Percentiles rank a stretch among this genome's conserved stretches.
Evolutionary conservation across 2,888 invertebrate species (phyloP).

Genomic region (Hemistola chrysoprasaria): DNA sequence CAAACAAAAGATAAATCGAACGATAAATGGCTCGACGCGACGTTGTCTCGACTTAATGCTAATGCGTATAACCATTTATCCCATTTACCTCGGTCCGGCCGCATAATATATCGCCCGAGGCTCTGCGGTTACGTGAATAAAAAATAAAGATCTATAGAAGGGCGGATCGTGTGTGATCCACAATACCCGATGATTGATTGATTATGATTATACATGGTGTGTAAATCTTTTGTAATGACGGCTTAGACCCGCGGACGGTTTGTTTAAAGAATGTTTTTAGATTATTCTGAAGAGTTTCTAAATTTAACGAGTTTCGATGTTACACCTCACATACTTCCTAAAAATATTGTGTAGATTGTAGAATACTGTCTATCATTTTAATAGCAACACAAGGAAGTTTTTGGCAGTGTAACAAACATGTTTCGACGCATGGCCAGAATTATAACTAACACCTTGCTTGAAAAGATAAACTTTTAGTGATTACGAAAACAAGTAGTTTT

Average conservation of each 20-base stretch:
- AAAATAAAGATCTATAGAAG: slow-evolving; percentile 3
- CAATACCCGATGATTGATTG: slow-evolving; percentile 17
- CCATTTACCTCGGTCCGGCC: slow-evolving; percentile 5
- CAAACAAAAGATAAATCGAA: slow-evolving; percentile 8
- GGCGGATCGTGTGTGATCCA: slow-evolving; percentile 15
- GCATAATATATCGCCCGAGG: background rate
- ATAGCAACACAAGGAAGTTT: no score
- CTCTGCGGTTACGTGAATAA: background rate
- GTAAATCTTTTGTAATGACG: slow-evolving; percentile 17
- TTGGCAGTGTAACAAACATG: no score
- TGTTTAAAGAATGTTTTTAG: slow-evolving; percentile 1
- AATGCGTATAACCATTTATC: slow-evolving; percentile 9
- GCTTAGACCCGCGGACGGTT: slow-evolving; percentile 4
- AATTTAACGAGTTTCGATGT: no score
- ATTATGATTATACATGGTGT: slow-evolving; percentile 14
- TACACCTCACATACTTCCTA: no score
- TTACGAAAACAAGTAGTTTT: no score
- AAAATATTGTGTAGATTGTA: no score
- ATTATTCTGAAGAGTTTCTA: no score
- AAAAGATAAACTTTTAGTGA: no score
- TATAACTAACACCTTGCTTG: no score
- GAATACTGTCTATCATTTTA: no score
- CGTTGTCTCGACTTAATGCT: slow-evolving; percentile 8
- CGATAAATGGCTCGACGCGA: slow-evolving; percentile 5
- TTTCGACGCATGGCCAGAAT: no score